Evolutionary conservation across 2,888 invertebrate genomes (phyloP).

Genomic region (Helobdella robusta): DNA sequence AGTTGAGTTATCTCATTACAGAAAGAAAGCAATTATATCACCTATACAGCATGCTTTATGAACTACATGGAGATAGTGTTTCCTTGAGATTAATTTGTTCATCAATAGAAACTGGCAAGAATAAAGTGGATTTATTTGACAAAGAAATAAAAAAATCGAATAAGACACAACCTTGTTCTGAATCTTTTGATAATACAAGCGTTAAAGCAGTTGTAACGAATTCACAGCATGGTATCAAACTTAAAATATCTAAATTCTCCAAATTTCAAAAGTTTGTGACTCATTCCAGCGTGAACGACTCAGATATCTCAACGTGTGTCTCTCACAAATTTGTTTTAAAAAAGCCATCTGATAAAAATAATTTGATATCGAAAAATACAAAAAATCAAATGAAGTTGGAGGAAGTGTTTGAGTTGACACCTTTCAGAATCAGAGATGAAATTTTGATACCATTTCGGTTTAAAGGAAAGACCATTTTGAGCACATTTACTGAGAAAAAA

Average conservation of each 20-base stretch:
- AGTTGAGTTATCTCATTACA: too few species aligned
- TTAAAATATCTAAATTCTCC: constrained; percentile 40
- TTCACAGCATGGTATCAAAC: constrained; percentile 46
- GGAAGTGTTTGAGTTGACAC: constrained; percentile 24
- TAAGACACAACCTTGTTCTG: too few species aligned
- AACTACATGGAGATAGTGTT: constrained; percentile 9
- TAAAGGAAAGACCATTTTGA: constrained; percentile 22
- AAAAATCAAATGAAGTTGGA: background rate
- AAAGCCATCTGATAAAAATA: too few species aligned
- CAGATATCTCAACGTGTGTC: too few species aligned
- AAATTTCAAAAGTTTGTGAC: constrained; percentile 14
- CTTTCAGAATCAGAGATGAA: constrained; percentile 17
- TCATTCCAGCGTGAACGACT: too few species aligned
- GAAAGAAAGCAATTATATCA: too few species aligned
- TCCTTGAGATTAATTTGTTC: background rate
- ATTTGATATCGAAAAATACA: background rate
- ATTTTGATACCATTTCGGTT: constrained; percentile 28
- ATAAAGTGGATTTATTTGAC: background rate
- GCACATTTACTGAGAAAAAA: constrained; percentile 24
- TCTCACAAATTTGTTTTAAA: too few species aligned
- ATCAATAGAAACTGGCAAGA: background rate
- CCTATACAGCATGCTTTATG: too few species aligned
- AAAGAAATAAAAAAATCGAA: background rate
- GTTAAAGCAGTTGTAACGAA: constrained; percentile 43
- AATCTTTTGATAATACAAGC: background rate